Base-by-base conservation (phyloP, 1,140 invertebrate species). In the Drosophila setifemur region DNA sequence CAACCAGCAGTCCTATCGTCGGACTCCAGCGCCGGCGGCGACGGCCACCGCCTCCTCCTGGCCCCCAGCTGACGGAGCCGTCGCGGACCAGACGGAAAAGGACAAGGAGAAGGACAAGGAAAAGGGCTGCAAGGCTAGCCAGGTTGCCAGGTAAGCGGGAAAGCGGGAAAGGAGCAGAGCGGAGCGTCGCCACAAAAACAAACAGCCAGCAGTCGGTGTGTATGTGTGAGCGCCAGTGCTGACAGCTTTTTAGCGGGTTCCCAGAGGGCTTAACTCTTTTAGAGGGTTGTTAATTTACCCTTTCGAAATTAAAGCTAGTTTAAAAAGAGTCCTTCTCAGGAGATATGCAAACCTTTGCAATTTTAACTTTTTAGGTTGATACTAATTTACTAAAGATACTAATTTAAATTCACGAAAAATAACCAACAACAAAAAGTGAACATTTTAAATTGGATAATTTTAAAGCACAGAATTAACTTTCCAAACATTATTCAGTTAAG, bases 51-150 rank as follows among this genome's bases (percentile, higher is more conserved):
- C 71, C 57, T 28, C 70, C 35, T 11, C 71, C 42, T 35, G 53
- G 60, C 67, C n/a, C n/a, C n/a, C 74, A 52, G 64, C 74, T 73
- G 66, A 81, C 71, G 71, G 73, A 71, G 70, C 47, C 14, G 31
- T 6, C 31, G 31, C 33, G 12, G 12, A 3, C 12, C 12, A 37
- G 6, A 14, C n/a, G 39, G 49, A 43, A 21, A 19, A 37, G 28
- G 57, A 33, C 7, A 14, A 16, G 43, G 14, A 11, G 19, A 8
- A 7, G 35, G 21, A 39, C 14, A 16, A 23, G 37, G 58, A 50
- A 35, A 28, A 21, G 43, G 39, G 29, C 19, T 42, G 28, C 14
- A 9, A 23, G 14, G n/a, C n/a, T n/a, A n/a, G n/a, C n/a, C n/a
- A n/a, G n/a, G n/a, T n/a, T n/a, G n/a, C n/a, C n/a, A n/a, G n/a